These are phyloP conservation scores for Nemoura dubitans DNA, from an alignment of 2,888 invertebrate genomes.

Conservation along the genomic window DNA sequence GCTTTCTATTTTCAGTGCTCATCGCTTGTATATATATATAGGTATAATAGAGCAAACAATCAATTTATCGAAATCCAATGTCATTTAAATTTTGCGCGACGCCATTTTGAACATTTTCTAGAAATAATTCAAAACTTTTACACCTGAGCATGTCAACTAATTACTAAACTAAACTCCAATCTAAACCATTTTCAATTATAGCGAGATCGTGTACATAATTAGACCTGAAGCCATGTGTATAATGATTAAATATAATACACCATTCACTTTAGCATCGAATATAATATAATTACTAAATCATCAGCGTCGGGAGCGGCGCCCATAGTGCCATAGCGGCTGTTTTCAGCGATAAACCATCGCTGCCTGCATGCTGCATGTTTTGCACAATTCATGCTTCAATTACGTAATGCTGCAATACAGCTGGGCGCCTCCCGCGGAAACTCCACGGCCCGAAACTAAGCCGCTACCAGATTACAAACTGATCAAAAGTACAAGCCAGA, in stretches of 20 bases:
- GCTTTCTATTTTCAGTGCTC: not conserved
- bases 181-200: not conserved
- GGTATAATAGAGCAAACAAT: not conserved
- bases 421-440: not conserved
- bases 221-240: not conserved
- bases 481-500: not conserved
- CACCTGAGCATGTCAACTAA: not conserved
- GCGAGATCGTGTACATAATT: not conserved
- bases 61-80: not conserved
- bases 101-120: not conserved
- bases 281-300: not conserved
- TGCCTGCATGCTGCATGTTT: not conserved
- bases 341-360: not conserved
- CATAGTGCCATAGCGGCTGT: not conserved
- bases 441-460: not conserved
- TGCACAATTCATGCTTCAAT: not conserved
- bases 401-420: not conserved
- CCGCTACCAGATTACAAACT: not conserved
- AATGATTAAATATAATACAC: constrained; percentile 7
- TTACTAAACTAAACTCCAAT: constrained; percentile 3
- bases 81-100: not conserved
- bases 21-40: not conserved
- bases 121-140: not conserved
- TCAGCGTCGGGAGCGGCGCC: not conserved
- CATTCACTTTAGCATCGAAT: not conserved